Conservation (phyloP, 2,888 invertebrate genomes). For the Peribatodes rhomboidaria region DNA sequence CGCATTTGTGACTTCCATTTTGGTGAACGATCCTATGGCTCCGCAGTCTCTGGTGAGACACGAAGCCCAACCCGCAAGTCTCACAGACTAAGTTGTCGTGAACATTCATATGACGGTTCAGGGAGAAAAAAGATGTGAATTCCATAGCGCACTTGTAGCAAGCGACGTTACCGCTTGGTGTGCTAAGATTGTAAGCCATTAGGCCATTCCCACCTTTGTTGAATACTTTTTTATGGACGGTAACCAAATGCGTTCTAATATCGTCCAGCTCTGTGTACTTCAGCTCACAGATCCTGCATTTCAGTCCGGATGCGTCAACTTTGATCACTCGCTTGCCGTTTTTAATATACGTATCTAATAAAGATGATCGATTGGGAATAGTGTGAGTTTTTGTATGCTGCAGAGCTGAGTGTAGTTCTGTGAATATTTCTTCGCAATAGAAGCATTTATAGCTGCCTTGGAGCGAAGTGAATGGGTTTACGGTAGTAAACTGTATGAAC, state of each 20-base stretch:
- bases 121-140: conserved; percentile 76
- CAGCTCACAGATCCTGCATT: conserved; percentile 75
- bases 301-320: conserved; percentile 76
- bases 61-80: conserved; percentile 78
- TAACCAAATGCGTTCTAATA: conserved; percentile 68
- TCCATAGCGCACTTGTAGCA: conserved; percentile 76
- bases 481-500: conserved; percentile 73
- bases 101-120: conserved; percentile 80
- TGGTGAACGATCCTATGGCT: conserved; percentile 78
- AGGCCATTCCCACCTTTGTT: conserved; percentile 77
- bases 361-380: conserved; percentile 64
- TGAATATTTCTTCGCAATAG: conserved; percentile 77
- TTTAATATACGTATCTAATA: conserved; percentile 72
- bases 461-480: conserved; percentile 79
- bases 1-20: conserved; percentile 74
- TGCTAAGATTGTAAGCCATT: conserved; percentile 74
- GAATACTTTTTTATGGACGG: conserved; percentile 73
- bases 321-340: conserved; percentile 81
- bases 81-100: conserved; percentile 81
- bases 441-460: conserved; percentile 83
- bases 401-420: conserved; percentile 70
- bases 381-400: conserved; percentile 33
- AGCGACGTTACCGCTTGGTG: conserved; percentile 66
- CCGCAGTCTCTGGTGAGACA: conserved; percentile 76
- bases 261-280: conserved; percentile 75